These are phyloP conservation scores for Drosophila hamatofila DNA, from an alignment of 2,888 invertebrate genomes.

Conservation along the genomic window DNA sequence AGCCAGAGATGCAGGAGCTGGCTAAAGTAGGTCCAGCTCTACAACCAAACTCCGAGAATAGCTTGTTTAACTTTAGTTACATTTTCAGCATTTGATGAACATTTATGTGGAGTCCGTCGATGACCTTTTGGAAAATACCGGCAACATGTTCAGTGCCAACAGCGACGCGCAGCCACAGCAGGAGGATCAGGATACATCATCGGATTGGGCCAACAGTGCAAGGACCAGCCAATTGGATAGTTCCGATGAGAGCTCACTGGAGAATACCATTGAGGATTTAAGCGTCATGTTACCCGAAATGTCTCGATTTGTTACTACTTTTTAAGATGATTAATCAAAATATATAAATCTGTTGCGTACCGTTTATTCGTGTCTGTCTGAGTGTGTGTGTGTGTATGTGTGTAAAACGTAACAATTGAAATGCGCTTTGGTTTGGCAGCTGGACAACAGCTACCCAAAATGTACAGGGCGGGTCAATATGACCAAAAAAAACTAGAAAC, in stretches of 20 bases:
- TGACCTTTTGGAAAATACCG: constrained; percentile 5
- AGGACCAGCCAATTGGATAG: constrained; percentile 88
- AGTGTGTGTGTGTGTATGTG: constrained; percentile 9
- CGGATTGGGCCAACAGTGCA: constrained; percentile 88
- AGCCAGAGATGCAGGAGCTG: constrained; percentile 43
- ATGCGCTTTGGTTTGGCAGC: constrained; percentile 40
- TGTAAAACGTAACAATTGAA: constrained; percentile 55
- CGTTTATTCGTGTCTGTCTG: constrained; percentile 39
- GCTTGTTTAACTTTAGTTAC: no score
- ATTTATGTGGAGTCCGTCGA: constrained; percentile 57
- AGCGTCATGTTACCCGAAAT: constrained; percentile 87
- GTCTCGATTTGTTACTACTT: constrained; percentile 87
- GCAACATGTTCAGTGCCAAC: neutral
- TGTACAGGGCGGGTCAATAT: constrained; percentile 40
- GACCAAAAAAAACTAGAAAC: constrained; percentile 38
- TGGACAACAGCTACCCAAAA: neutral
- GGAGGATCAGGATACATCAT: constrained; percentile 82
- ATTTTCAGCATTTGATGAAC: constrained; percentile 51
- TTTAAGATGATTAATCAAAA: constrained; percentile 59
- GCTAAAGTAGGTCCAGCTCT: constrained; percentile 45
- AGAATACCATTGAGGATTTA: constrained; percentile 87
- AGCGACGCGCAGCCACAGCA: constrained; percentile 23
- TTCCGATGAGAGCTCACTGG: constrained; percentile 87
- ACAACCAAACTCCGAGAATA: neutral
- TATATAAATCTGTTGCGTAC: constrained; percentile 63